phyloP scores from a whole-genome alignment of 2,113 vertebrate species.

The Chaetodon trifascialis region DNA sequence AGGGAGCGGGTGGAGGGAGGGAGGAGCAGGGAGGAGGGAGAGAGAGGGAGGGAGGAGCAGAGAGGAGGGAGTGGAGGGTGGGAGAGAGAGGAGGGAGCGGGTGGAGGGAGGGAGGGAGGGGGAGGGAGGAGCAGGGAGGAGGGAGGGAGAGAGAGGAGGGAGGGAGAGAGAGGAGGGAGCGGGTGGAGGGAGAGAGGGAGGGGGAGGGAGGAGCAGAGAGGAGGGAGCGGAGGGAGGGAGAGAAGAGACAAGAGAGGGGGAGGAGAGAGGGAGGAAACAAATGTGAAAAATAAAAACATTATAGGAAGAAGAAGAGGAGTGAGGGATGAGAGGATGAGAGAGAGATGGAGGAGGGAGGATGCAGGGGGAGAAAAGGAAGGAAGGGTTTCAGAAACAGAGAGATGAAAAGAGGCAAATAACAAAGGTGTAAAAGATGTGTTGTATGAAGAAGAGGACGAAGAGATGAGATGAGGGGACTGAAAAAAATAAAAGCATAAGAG shows the following conservation, averaged over 20 bases:
- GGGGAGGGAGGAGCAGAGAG: background rate
- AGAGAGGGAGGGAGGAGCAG: slow-evolving; percentile 48
- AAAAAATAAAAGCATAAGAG: too few relatives aligned
- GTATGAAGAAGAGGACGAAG: too few relatives aligned
- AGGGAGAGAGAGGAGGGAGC: background rate
- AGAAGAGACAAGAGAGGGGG: too few relatives aligned
- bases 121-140: background rate
- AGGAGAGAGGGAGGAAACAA: too few relatives aligned
- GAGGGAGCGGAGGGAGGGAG: background rate
- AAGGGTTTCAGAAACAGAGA: background rate
- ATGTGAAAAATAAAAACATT: too few relatives aligned
- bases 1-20: slow-evolving; percentile 55
- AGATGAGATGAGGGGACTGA: too few relatives aligned
- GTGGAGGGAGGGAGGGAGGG: slow-evolving; percentile 40
- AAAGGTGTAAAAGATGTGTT: too few relatives aligned
- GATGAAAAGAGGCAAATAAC: background rate
- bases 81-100: slow-evolving; percentile 9
- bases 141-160: background rate
- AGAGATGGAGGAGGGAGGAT: too few relatives aligned
- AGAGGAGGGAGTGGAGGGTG: slow-evolving; percentile 57
- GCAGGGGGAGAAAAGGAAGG: background rate
- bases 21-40: slow-evolving; percentile 42
- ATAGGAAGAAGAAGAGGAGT: too few relatives aligned
- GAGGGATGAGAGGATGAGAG: too few relatives aligned
- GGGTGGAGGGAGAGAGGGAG: background rate